Evolutionary conservation across 2,888 invertebrate genomes (phyloP).

Genomic region (Perdita meconis): DNA sequence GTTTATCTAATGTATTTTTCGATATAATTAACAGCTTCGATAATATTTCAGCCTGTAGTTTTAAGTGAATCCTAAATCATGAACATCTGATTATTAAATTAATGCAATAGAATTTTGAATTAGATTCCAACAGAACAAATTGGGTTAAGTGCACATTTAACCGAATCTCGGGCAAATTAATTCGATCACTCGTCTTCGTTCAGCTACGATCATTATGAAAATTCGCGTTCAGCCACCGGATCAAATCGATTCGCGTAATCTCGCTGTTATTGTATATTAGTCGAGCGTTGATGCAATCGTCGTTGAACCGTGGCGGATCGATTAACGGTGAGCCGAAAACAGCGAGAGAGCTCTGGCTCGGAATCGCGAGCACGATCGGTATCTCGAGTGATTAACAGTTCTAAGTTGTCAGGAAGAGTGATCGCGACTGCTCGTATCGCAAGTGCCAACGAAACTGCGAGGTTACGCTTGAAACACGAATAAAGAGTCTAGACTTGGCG

Average conservation of each 20-base stretch:
- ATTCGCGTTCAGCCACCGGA: not conserved
- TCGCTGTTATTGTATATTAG: conserved; percentile 8
- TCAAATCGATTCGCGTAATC: conserved; percentile 9
- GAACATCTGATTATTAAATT: too few species aligned
- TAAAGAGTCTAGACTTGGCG: conserved; percentile 29
- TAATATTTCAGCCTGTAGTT: too few species aligned
- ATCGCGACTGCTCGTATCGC: conserved; percentile 45
- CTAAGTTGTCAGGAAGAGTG: conserved; percentile 63
- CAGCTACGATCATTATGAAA: too few species aligned
- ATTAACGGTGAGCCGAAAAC: conserved; percentile 27
- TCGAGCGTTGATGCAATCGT: not conserved
- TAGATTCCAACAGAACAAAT: too few species aligned
- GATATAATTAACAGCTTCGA: too few species aligned
- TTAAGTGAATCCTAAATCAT: too few species aligned
- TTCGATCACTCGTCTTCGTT: too few species aligned
- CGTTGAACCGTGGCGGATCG: conserved; percentile 16
- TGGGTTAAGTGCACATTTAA: too few species aligned
- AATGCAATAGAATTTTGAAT: too few species aligned
- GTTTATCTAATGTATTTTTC: too few species aligned
- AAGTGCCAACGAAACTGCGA: conserved; percentile 19
- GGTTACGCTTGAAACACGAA: conserved; percentile 32
- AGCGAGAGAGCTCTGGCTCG: not conserved
- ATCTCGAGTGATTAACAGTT: conserved; percentile 64
- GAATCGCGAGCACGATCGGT: conserved; percentile 41
- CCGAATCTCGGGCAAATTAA: too few species aligned